Conservation (phyloP, 2,113 vertebrate species). For the Ciconia stormi region DNA sequence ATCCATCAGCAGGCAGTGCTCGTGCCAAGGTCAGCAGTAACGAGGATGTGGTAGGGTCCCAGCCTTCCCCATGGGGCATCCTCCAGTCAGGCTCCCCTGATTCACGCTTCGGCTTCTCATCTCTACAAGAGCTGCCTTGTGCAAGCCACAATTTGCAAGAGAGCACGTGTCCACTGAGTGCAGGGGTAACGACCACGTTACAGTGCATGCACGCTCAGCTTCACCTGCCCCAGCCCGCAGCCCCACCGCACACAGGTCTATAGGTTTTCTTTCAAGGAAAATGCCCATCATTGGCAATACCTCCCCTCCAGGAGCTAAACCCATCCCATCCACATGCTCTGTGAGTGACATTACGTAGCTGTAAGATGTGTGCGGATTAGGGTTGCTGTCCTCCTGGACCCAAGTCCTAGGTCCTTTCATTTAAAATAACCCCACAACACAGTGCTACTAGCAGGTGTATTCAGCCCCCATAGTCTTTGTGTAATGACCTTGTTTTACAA, state of each 20-base stretch:
- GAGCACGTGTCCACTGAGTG: rapidly evolving
- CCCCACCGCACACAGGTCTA: not conserved
- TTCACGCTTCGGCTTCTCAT: not conserved
- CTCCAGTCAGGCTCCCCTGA: not conserved
- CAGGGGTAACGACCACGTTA: not conserved
- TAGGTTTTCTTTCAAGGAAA: not conserved
- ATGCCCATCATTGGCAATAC: not conserved
- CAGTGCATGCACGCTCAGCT: not conserved
- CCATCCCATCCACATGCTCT: not conserved
- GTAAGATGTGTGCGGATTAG: not conserved
- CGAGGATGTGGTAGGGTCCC: slow-evolving; percentile 86
- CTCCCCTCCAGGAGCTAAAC: not conserved
- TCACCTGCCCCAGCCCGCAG: not conserved
- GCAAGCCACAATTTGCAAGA: not conserved
- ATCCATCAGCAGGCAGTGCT: slow-evolving; percentile 91
- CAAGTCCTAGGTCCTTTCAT: not conserved
- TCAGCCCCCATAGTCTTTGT: not conserved
- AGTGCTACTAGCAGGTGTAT: not conserved
- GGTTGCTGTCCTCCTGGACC: not conserved
- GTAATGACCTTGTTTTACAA: not conserved
- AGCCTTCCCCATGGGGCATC: slow-evolving; percentile 60
- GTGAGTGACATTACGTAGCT: not conserved
- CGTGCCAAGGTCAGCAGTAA: slow-evolving; percentile 97
- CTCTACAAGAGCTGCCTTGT: slow-evolving; percentile 16
- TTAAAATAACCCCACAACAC: not conserved